These are phyloP conservation scores for Phorcus lineatus DNA, from an alignment of 2,888 invertebrate genomes.

Conservation along the genomic window DNA sequence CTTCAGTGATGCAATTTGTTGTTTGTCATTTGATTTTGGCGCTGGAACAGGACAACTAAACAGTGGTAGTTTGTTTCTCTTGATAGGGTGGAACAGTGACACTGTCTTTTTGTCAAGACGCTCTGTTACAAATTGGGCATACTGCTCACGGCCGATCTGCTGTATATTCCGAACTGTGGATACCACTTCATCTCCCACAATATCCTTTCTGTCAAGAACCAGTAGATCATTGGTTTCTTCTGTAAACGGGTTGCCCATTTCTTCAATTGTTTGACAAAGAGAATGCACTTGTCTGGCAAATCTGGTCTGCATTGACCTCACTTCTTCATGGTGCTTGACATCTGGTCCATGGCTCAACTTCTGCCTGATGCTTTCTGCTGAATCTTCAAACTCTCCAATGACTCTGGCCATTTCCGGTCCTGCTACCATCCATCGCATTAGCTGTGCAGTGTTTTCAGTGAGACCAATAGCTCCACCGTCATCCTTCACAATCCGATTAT, in stretches of 20 bases:
- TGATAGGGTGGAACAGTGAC: background rate
- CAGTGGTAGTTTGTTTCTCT: background rate
- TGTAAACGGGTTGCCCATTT: background rate
- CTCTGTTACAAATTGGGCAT: background rate
- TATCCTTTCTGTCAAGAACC: background rate
- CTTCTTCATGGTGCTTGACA: slow-evolving; percentile 24
- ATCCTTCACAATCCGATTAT: slow-evolving; percentile 45
- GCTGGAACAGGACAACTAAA: background rate
- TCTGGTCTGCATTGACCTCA: slow-evolving; percentile 14
- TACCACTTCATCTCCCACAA: background rate
- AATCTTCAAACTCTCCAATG: background rate
- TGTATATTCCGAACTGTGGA: background rate
- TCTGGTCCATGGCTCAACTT: background rate
- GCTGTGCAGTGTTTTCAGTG: slow-evolving; percentile 40
- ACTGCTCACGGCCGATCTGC: background rate
- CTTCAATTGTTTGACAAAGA: background rate
- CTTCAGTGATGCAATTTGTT: background rate
- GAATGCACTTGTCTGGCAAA: slow-evolving; percentile 30
- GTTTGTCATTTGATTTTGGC: background rate
- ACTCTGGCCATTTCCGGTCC: too few species aligned
- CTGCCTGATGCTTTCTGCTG: background rate
- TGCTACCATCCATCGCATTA: slow-evolving; percentile 49
- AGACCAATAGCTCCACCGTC: slow-evolving; percentile 44
- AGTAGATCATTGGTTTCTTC: background rate
- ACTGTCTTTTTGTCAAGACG: background rate